Evolutionary conservation across 2,797 vertebrate genomes (phyloP).

Genomic region (Malurus splendens): DNA sequence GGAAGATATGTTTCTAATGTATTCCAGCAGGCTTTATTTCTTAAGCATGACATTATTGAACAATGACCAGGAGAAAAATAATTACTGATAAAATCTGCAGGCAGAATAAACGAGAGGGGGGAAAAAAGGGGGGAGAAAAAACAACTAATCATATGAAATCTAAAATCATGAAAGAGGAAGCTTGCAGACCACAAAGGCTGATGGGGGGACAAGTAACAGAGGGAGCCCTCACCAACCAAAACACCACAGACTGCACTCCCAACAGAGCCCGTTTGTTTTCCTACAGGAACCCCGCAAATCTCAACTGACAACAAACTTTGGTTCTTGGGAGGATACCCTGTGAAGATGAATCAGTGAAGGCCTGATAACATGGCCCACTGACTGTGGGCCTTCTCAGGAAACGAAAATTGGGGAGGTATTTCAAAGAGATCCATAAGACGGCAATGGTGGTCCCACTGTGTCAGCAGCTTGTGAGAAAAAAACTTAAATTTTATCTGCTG

Average conservation of each 20-base stretch:
- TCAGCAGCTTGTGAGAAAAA: neutral
- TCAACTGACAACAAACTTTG: neutral
- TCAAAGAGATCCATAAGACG: neutral
- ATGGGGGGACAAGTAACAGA: neutral
- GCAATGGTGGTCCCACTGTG: accelerated
- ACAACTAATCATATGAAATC: neutral
- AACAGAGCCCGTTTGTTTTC: accelerated
- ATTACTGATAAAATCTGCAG: constrained; percentile 5
- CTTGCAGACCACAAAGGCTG: accelerated
- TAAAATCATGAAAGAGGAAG: neutral
- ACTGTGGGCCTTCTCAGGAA: neutral
- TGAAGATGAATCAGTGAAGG: neutral
- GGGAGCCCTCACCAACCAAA: neutral
- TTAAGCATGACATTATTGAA: constrained; percentile 33
- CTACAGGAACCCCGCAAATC: neutral
- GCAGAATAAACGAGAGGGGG: neutral
- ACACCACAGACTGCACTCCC: neutral
- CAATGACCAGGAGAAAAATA: constrained; percentile 12
- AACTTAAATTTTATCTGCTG: neutral
- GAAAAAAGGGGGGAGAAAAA: neutral
- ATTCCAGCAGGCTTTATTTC: constrained; percentile 51
- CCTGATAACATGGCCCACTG: accelerated
- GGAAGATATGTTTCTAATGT: constrained; percentile 55
- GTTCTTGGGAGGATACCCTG: neutral
- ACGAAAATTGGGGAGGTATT: neutral